Base-by-base conservation (phyloP, 1,140 invertebrate genomes). In the Cryptotermes secundus region DNA sequence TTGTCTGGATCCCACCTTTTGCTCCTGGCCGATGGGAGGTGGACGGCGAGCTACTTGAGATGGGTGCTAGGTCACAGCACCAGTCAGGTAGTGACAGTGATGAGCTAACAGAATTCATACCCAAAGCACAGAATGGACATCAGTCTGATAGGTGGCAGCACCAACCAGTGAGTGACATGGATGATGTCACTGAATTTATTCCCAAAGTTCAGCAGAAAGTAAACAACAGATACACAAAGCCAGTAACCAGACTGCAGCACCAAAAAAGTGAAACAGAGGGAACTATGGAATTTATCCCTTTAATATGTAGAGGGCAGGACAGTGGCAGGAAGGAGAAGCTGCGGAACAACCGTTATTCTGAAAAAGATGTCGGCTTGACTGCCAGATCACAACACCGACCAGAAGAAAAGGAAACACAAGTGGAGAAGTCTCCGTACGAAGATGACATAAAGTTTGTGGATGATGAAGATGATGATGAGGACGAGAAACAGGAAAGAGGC, bases 1-100 rank as follows among this genome's bases (percentile, higher is more conserved):
- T 96, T 81, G 94, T 97, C 0, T 97, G 96, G 95, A 96, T 96
- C 82, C 96, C 96, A 35, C 95, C 96, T 0, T 90, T 95, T 12
- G 93, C 87, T 49, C 89, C 88, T 10, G 89, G 87, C 16, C 26
- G 14, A 34, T 84, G 83, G 83, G 36, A 53, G 31, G 83, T 49
- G 19, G 42, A 59, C 6, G 79, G 80, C n/a, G 36, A 59, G 24
- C 59, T 42, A 9, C 84, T 72, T 34, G 80, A 59, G 59, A 72
- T 36, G 35, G 34, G 19, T 12, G 31, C 10, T 26, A 84, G 24
- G 31, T 34, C 24, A 22, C 38, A 24, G n/a, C 83, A 16, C 31
- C 31, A n/a, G 10, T 83, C 34, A 36, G 35, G 31, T 42, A 34
- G 31, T 12, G 34, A 35, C 19, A 83, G 83, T 42, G 36, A 38